These are phyloP conservation scores for Periparus ater DNA, from an alignment of 2,797 vertebrate species.

Conservation along the genomic window DNA sequence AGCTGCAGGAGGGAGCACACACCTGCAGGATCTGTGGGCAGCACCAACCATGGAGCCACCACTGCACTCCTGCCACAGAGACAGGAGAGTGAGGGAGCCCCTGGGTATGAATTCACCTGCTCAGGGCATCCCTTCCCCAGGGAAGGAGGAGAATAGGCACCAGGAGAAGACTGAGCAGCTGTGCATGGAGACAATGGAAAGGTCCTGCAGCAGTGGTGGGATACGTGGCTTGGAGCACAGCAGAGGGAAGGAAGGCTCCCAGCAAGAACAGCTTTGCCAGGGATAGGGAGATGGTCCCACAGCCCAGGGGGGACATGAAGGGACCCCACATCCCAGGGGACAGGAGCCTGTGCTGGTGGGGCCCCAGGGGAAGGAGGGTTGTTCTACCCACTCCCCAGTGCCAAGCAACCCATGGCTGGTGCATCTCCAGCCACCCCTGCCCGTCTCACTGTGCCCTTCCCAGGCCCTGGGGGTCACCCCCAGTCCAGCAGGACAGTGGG, in stretches of 20 bases:
- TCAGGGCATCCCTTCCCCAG: background rate
- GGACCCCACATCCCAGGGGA: background rate
- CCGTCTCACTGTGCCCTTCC: background rate
- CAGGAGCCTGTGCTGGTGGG: background rate
- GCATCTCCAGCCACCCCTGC: background rate
- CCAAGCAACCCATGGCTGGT: background rate
- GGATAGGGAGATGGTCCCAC: background rate
- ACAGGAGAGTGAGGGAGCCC: background rate
- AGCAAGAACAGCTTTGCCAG: background rate
- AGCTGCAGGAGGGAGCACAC: background rate
- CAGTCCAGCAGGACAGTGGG: background rate
- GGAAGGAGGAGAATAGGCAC: background rate
- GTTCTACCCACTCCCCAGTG: background rate
- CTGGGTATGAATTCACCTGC: background rate
- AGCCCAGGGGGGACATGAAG: background rate
- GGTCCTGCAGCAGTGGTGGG: background rate
- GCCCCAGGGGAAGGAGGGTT: background rate
- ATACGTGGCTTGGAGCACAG: background rate
- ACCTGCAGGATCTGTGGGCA: background rate
- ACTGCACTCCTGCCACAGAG: background rate
- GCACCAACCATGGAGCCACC: rapidly evolving
- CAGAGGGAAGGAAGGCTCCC: background rate
- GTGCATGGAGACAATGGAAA: background rate
- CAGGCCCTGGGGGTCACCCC: background rate
- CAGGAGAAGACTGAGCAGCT: background rate